phyloP scores from a whole-genome alignment of 2,888 invertebrate genomes.

The Apoda limacodes region DNA sequence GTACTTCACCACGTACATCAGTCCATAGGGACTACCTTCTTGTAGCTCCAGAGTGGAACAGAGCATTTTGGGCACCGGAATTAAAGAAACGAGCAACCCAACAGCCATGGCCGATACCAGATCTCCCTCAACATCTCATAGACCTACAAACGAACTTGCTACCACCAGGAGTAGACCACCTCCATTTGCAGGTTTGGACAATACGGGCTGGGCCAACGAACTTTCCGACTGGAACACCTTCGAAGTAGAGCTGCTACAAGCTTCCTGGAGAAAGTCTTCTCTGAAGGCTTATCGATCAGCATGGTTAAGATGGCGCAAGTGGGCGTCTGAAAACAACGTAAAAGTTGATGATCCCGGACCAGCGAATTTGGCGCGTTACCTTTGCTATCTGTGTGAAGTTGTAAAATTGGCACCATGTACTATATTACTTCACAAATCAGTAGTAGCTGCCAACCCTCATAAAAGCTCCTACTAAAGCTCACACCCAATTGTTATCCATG shows the following conservation, averaged over 20 bases:
- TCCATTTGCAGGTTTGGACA: constrained; percentile 19
- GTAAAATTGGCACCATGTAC: constrained; percentile 14
- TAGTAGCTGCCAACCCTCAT: constrained; percentile 1
- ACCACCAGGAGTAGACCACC: constrained; percentile 13
- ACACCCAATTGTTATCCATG: constrained; percentile 12
- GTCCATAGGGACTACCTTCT: constrained; percentile 13
- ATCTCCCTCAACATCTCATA: constrained; percentile 3
- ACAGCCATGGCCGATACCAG: constrained; percentile 10
- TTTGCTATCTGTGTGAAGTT: constrained; percentile 5
- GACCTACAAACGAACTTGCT: constrained; percentile 5
- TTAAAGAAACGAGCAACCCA: constrained; percentile 10
- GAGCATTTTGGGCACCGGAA: constrained; percentile 17
- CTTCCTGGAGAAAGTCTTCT: constrained; percentile 14
- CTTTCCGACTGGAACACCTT: constrained; percentile 11
- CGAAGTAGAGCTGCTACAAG: constrained; percentile 9
- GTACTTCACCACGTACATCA: constrained; percentile 12
- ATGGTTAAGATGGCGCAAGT: constrained; percentile 17
- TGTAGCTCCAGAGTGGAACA: constrained; percentile 16
- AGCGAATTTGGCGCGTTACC: constrained; percentile 9
- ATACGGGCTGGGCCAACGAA: constrained; percentile 16
- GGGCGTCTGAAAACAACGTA: constrained; percentile 3
- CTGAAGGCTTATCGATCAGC: constrained; percentile 18
- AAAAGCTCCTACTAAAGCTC: constrained; percentile 8
- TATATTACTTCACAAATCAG: constrained; percentile 6
- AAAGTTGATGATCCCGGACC: constrained; percentile 1